Evolutionary conservation across 2,797 vertebrate genomes (phyloP), one percentile per base, ranked within the genome.

Genomic region (Pseudomugil tenellus): DNA sequence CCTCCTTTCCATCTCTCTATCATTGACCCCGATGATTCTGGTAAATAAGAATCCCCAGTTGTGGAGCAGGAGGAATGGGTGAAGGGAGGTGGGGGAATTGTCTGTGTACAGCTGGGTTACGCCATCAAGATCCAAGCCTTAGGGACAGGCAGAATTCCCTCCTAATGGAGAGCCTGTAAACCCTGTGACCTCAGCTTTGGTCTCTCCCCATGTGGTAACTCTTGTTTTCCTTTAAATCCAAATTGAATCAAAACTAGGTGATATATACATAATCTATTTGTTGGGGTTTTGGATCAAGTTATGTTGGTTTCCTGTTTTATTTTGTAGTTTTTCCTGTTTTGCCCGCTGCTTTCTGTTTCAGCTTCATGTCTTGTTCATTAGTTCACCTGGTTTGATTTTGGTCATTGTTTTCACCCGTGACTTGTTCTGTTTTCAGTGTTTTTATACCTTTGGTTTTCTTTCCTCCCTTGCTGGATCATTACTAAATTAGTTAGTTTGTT

Each of bases 81-180:
- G 65, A 55, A 31, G 56, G 58, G 54, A 28, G 67, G 56, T 17
- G 61, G 67, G 71, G 46, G 23, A 32, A 64, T 53, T 16, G 21
- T 82, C 57, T 41, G 7, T 31, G 23, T 77, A 29, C 88, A 87
- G 91, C 89, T 89, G 90, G 60, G 77, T 71, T 79, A 72, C 66
- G 75, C 62, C 76, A 74, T 85, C 76, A 58, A 55, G 74, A 67
- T 55, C 67, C 14, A 19, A 66, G 74, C 84, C 85, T 85, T n/a
- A 51, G 84, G 80, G 89, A 84, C 63, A 61, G n/a, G 53, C 59
- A 29, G 48, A 46, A 75, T 84, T 79, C 67, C 62, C 76, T 72
- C 66, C 82, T 84, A 89, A 90, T 84, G 85, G 84, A 71, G 70
- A 83, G 80, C 21, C 16, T 72, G 29, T 58, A 63, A 19, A 74